phyloP scores from a whole-genome alignment of 1,140 invertebrate genomes.

The Atta cephalotes region DNA sequence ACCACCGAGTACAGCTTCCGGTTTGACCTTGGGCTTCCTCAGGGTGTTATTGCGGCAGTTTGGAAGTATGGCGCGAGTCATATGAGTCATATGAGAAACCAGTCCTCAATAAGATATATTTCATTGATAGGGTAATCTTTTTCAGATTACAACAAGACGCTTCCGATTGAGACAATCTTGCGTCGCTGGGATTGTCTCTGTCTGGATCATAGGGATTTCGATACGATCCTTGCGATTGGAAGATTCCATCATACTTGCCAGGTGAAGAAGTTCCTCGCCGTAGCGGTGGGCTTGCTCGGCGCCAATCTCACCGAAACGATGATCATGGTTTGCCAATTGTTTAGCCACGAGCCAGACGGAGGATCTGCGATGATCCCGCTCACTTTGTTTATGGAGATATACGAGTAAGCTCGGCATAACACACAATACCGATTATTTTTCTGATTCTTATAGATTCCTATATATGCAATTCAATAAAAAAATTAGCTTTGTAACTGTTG shows the following conservation, averaged over 20 bases:
- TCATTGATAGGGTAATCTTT: not conserved
- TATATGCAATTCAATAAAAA: too few relatives aligned
- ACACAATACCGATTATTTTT: too few relatives aligned
- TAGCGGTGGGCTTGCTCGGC: constrained; percentile 82
- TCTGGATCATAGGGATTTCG: constrained; percentile 79
- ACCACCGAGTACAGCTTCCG: constrained; percentile 86
- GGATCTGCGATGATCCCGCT: constrained; percentile 91
- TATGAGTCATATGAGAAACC: too few relatives aligned
- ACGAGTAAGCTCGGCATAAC: constrained; percentile 81
- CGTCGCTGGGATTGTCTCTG: constrained; percentile 82
- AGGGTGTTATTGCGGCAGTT: constrained; percentile 92
- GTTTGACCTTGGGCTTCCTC: constrained; percentile 92
- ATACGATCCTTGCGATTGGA: constrained; percentile 81
- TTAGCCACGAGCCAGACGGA: constrained; percentile 94
- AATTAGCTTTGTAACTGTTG: too few relatives aligned
- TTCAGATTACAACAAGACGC: constrained; percentile 82
- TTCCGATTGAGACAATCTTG: constrained; percentile 78
- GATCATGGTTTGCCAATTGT: constrained; percentile 92
- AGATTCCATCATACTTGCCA: constrained; percentile 82
- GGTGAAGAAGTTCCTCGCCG: constrained; percentile 84
- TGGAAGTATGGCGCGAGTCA: constrained; percentile 76
- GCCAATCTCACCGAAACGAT: constrained; percentile 89
- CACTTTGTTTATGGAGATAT: constrained; percentile 90
- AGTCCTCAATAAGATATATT: not conserved
- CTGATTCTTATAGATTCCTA: too few relatives aligned